Conservation (phyloP, 2,888 invertebrate species). For the Mesorhabditis sp. region DNA sequence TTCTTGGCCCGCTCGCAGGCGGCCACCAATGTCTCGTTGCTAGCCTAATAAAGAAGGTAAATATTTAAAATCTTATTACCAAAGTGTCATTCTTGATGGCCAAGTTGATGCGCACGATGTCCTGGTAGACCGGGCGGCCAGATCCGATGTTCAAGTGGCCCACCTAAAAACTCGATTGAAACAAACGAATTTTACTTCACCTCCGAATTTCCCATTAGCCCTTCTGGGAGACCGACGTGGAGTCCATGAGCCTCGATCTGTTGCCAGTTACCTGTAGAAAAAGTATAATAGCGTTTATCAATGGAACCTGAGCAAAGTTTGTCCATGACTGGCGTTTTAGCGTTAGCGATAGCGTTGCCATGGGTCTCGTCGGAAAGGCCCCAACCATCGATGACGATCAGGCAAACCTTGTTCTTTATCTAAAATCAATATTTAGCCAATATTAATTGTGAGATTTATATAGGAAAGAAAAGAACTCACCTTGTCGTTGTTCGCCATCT, state of each 20-base stretch:
- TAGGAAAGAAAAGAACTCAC: slow-evolving; percentile 13
- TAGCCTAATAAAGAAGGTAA: slow-evolving; percentile 31
- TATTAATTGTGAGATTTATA: no score
- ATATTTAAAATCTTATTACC: slow-evolving; percentile 16
- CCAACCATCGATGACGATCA: slow-evolving; percentile 62
- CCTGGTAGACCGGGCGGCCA: slow-evolving; percentile 61
- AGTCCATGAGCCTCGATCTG: slow-evolving; percentile 60
- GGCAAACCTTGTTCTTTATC: slow-evolving; percentile 55
- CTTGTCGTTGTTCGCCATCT: slow-evolving; percentile 41
- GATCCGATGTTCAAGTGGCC: slow-evolving; percentile 62
- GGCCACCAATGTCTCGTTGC: slow-evolving; percentile 58
- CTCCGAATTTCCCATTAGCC: slow-evolving; percentile 63
- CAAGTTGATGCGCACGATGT: slow-evolving; percentile 61
- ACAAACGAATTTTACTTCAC: slow-evolving; percentile 8
- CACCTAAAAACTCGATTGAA: slow-evolving; percentile 38
- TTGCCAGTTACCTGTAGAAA: slow-evolving; percentile 46
- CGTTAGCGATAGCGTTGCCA: slow-evolving; percentile 61
- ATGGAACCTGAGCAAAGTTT: slow-evolving; percentile 48
- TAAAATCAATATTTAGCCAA: background rate
- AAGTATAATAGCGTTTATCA: background rate
- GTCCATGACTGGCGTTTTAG: slow-evolving; percentile 61
- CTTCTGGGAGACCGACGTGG: slow-evolving; percentile 61
- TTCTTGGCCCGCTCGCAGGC: slow-evolving; percentile 59
- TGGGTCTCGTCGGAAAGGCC: slow-evolving; percentile 58
- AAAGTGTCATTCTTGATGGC: slow-evolving; percentile 51